Conservation (phyloP, 2,888 invertebrate species). For the Thymelicus sylvestris region DNA sequence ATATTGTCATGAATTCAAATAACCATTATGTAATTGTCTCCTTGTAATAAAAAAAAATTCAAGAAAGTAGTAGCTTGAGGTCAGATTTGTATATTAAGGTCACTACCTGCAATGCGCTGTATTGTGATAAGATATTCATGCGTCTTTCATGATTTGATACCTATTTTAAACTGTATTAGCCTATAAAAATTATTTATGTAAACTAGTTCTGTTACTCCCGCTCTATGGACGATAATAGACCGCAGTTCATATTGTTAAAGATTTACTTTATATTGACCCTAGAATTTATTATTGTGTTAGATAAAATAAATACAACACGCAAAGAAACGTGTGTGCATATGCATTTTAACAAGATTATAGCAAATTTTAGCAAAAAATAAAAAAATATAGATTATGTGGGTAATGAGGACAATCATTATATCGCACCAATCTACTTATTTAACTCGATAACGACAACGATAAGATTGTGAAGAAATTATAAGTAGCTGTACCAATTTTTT, state of each 20-base stretch:
- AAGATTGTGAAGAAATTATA: constrained; percentile 26
- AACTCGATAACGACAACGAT: constrained; percentile 25
- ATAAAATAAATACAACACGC: no score
- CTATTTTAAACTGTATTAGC: not conserved
- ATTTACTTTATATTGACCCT: no score
- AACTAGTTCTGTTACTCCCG: no score
- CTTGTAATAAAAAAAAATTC: constrained; percentile 13
- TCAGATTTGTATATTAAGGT: constrained; percentile 7
- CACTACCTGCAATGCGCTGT: not conserved
- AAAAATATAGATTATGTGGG: constrained; percentile 6
- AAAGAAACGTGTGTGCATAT: no score
- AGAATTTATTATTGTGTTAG: no score
- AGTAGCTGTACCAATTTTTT: constrained; percentile 2
- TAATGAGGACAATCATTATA: constrained; percentile 25
- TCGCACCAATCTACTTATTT: constrained; percentile 7
- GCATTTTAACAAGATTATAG: no score
- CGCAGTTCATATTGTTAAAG: no score
- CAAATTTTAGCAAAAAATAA: no score
- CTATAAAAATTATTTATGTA: no score
- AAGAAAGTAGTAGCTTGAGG: constrained; percentile 17
- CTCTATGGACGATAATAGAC: no score
- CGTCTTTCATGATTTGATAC: not conserved
- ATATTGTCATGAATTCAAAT: constrained; percentile 2
- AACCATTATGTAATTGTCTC: not conserved
- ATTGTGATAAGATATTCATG: not conserved